phyloP scores from a whole-genome alignment of 2,113 vertebrate species.

The Cottus gobio region DNA sequence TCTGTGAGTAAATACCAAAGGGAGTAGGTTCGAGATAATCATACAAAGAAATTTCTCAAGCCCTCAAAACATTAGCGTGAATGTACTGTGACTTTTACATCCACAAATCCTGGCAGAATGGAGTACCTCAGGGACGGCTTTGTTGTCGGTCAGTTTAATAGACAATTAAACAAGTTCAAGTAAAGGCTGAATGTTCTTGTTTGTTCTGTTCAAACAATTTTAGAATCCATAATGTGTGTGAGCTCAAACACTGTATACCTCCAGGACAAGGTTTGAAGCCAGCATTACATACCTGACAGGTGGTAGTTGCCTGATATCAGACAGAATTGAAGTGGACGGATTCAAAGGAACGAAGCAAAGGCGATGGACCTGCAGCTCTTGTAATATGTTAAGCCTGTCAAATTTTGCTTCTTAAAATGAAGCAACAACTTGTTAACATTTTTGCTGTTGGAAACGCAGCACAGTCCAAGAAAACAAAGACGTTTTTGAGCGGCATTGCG shows the following conservation, averaged over 20 bases:
- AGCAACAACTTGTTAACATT: not conserved
- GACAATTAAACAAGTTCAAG: slow-evolving; percentile 23
- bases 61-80: slow-evolving; percentile 7
- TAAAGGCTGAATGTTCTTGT: slow-evolving; percentile 32
- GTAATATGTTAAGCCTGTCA: slow-evolving; percentile 26
- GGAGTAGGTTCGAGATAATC: slow-evolving; percentile 6
- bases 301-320: not conserved
- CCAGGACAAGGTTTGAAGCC: slow-evolving; percentile 18
- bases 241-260: slow-evolving; percentile 6
- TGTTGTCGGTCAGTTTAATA: slow-evolving; percentile 28
- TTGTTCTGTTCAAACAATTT: slow-evolving; percentile 44
- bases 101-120: slow-evolving; percentile 10
- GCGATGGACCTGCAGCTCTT: slow-evolving; percentile 12
- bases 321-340: not conserved
- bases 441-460: not conserved
- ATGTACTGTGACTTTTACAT: slow-evolving; percentile 25
- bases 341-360: not conserved
- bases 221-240: slow-evolving; percentile 1
- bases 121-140: slow-evolving; percentile 17
- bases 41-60: slow-evolving; percentile 22
- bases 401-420: not conserved
- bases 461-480: not conserved
- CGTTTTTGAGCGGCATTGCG: not conserved
- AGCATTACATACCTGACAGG: slow-evolving; percentile 21
- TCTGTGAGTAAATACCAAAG: not conserved